Conservation (phyloP, 2,113 vertebrate species). For the Cyphomyrus plagiostoma region DNA sequence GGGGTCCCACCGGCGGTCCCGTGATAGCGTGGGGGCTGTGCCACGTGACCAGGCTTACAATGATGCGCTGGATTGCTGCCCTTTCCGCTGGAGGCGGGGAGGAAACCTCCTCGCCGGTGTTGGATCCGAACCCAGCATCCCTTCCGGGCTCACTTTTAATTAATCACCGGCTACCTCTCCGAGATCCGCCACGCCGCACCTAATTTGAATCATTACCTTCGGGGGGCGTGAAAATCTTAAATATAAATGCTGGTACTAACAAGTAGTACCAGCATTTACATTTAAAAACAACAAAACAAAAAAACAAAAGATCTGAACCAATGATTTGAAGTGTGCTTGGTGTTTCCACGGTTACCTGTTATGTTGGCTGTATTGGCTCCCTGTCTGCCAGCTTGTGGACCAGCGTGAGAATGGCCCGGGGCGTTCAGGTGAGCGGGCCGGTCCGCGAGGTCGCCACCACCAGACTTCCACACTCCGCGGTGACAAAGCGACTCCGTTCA, state of each 20-base stretch:
- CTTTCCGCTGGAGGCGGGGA: neutral
- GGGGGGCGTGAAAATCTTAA: neutral
- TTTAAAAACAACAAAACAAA: neutral
- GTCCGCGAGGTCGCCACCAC: neutral
- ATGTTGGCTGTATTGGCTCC: neutral
- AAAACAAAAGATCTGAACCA: neutral
- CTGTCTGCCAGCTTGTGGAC: neutral
- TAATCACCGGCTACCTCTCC: neutral
- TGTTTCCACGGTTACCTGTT: neutral
- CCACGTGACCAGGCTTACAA: neutral
- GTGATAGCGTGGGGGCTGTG: neutral
- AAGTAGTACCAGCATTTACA: neutral
- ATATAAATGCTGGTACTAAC: too few species aligned
- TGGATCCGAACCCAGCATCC: neutral
- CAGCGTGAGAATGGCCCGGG: neutral
- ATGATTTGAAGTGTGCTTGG: neutral
- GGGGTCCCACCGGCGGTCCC: neutral
- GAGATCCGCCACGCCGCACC: neutral
- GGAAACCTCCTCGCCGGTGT: neutral
- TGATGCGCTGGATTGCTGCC: neutral
- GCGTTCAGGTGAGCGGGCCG: neutral
- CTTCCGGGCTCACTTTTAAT: conserved; percentile 2
- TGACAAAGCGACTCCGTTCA: neutral
- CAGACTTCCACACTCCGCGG: neutral
- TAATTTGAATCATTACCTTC: neutral